Conservation (phyloP, 2,113 vertebrate genomes). For the Trinectes maculatus region DNA sequence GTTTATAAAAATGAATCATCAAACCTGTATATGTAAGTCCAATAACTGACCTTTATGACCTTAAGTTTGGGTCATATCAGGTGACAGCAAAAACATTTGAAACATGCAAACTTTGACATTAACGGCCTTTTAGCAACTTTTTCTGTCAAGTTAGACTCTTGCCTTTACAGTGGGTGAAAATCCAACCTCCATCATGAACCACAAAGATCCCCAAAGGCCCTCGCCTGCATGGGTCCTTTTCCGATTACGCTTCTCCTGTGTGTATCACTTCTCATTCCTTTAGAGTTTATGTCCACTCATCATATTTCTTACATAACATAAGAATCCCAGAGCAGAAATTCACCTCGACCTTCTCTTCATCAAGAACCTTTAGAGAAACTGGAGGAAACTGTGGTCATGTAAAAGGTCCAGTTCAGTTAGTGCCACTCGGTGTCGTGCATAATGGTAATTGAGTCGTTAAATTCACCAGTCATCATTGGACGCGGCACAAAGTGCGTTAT, state of each 20-base stretch:
- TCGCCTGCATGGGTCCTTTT: conserved; percentile 25
- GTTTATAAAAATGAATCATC: too few species aligned
- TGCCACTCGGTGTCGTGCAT: conserved; percentile 55
- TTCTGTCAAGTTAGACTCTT: conserved; percentile 2
- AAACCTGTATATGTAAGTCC: too few species aligned
- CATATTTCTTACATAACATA: too few species aligned
- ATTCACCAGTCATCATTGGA: conserved; percentile 66
- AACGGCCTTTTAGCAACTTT: not conserved
- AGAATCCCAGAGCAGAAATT: not conserved
- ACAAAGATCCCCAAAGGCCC: conserved; percentile 52
- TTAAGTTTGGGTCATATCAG: too few species aligned
- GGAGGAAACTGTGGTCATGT: not conserved
- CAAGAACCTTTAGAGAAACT: conserved; percentile 12
- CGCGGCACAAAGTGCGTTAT: conserved; percentile 31
- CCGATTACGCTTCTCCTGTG: conserved; percentile 27
- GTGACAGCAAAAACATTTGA: not conserved
- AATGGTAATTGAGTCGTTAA: conserved; percentile 46
- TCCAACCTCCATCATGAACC: conserved; percentile 44
- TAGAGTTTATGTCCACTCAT: not conserved
- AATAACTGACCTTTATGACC: too few species aligned
- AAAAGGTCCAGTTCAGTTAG: conserved; percentile 25
- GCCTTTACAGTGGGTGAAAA: conserved; percentile 16
- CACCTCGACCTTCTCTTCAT: not conserved
- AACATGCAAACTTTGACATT: not conserved
- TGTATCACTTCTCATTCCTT: conserved; percentile 8